Evolutionary conservation across 2,113 vertebrate species (phyloP), one percentile per base, ranked within the genome.

Genomic region (Sceloporus tristichus): DNA sequence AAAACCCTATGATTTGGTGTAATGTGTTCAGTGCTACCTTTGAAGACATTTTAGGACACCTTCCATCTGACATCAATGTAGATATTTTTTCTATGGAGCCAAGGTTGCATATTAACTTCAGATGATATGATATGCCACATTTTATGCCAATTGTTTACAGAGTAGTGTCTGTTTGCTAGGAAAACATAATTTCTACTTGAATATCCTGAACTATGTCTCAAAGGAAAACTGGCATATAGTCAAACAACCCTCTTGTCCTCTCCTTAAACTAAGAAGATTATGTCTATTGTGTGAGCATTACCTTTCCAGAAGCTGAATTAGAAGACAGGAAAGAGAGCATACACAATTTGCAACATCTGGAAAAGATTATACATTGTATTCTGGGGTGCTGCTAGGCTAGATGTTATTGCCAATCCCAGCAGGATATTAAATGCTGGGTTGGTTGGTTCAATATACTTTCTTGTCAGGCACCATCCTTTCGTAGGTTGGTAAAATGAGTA

Each of bases 81-180:
- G 65, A 42, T 79, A 86, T 86, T 86, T 86, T 18, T 38, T 23
- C 48, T 56, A 71, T 34, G 21, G 40, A 79, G n/a, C 48, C 21
- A 79, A 25, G 29, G 62, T 79, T 86, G 76, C 76, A 86, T 48
- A 86, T 86, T 86, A 86, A 86, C 76, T 86, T 79, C 79, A 27
- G 34, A 70, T 70, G 40, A 86, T 86, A 14, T 38, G 40, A 86
- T 86, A 11, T 27, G 19, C 29, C 2, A 54, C 19, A 23, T 79
- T 38, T 79, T 79, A 79, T 66, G 62, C 29, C 53, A 11, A 48
- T 65, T 56, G 23, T 56, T 38, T 2, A 34, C 18, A 71, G 14
- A 19, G 29, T 27, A 70, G 10, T 53, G 27, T 53, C 42, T 54
- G 42, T 25, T 79, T 65, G 25, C 38, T 77, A 77, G 27, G 38